phyloP scores from a whole-genome alignment of 2,797 vertebrate species.

The Tarsius wallacei region DNA sequence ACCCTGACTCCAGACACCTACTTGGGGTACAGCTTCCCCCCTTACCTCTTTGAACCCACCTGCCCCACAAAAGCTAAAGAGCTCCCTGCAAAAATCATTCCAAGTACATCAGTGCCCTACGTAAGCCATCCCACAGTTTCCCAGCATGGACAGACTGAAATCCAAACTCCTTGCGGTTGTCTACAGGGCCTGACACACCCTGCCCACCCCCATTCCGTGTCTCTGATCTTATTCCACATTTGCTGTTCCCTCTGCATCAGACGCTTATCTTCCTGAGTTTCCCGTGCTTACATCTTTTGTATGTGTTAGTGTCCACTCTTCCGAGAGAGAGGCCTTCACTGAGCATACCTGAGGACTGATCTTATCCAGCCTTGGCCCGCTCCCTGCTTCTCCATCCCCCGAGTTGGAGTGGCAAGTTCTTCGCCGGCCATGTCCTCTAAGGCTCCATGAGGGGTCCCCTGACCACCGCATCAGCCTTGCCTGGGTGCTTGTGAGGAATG shows the following conservation, averaged over 20 bases:
- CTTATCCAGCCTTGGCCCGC: neutral
- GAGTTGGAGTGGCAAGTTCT: neutral
- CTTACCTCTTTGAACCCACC: neutral
- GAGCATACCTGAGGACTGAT: neutral
- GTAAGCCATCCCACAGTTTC: neutral
- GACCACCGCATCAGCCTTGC: neutral
- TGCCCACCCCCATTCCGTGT: fast-evolving
- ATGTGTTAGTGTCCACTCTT: neutral
- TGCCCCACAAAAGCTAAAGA: neutral
- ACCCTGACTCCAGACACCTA: neutral
- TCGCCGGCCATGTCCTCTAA: fast-evolving
- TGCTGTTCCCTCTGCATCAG: neutral
- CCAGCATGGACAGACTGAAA: fast-evolving
- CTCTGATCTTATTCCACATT: too few species aligned
- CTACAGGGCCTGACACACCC: neutral
- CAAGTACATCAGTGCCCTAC: too few species aligned
- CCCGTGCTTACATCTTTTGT: fast-evolving
- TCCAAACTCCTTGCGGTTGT: neutral
- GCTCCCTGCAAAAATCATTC: neutral
- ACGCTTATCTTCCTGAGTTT: neutral
- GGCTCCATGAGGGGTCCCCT: fast-evolving
- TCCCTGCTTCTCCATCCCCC: neutral
- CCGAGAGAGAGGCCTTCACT: neutral
- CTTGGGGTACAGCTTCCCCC: neutral
- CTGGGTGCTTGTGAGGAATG: neutral